phyloP scores from a whole-genome alignment of 2,797 vertebrate genomes.

The Enteromius treurensis region DNA sequence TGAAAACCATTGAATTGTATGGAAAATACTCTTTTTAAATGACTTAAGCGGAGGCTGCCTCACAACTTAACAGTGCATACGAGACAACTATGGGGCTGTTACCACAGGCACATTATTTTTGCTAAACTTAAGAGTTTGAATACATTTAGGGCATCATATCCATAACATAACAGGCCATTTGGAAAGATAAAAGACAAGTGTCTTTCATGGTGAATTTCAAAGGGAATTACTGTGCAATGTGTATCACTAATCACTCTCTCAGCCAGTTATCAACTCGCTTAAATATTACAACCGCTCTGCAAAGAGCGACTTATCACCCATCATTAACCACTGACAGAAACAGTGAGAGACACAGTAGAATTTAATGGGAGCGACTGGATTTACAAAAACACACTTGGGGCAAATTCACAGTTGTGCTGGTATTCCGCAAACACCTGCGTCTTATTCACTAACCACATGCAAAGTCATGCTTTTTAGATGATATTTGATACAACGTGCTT shows the following conservation, averaged over 20 bases:
- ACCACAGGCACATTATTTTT: conserved; percentile 32
- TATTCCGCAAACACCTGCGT: background rate
- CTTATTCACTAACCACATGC: conserved; percentile 8
- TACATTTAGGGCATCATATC: conserved; percentile 43
- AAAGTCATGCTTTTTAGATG: background rate
- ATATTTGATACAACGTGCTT: background rate
- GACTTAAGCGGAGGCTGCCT: conserved; percentile 4
- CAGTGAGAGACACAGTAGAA: conserved; percentile 14
- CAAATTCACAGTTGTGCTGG: background rate
- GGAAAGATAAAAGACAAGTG: conserved; percentile 55
- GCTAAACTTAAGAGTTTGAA: conserved; percentile 30
- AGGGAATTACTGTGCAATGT: conserved; percentile 60
- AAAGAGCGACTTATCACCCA: conserved; percentile 57
- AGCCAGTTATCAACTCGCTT: conserved; percentile 58
- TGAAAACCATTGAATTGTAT: background rate
- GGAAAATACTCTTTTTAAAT: background rate
- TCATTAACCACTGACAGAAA: conserved; percentile 57
- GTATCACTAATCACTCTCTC: conserved; percentile 61
- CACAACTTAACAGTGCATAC: conserved; percentile 11
- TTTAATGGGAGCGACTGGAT: conserved; percentile 6
- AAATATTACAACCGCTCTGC: conserved; percentile 58
- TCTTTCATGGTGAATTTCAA: conserved; percentile 61
- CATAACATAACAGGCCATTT: conserved; percentile 54
- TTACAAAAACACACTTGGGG: conserved; percentile 12
- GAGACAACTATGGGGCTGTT: conserved; percentile 18